phyloP scores from a whole-genome alignment of 2,113 vertebrate genomes.

The Ciconia maguari region DNA sequence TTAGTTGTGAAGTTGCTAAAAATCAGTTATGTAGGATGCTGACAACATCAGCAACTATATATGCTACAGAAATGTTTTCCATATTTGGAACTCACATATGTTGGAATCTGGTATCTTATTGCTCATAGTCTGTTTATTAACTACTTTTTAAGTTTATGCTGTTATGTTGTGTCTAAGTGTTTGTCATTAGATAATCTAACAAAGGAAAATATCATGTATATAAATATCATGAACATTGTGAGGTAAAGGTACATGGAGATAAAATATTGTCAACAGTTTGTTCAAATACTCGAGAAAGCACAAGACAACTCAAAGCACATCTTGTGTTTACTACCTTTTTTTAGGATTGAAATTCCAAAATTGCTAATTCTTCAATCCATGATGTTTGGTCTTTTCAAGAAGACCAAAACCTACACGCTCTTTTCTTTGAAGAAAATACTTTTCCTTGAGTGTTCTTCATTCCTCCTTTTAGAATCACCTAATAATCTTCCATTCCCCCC shows the following conservation, averaged over 20 bases:
- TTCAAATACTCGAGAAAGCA: background rate
- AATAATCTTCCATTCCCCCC: background rate
- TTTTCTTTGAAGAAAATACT: background rate
- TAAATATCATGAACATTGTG: background rate
- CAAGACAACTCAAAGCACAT: background rate
- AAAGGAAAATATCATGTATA: background rate
- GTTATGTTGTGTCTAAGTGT: background rate
- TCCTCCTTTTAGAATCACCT: background rate
- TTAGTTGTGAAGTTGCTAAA: background rate
- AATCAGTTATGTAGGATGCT: background rate
- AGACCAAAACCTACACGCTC: background rate
- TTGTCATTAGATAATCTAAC: background rate
- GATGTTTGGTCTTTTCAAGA: background rate
- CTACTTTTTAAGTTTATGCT: background rate
- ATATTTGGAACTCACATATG: background rate
- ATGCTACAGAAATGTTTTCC: background rate
- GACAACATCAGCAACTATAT: background rate
- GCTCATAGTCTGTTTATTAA: background rate
- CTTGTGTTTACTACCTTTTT: background rate
- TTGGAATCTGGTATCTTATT: background rate
- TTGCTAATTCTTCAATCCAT: background rate
- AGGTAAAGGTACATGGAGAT: background rate
- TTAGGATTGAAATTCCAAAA: background rate
- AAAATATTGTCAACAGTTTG: background rate
- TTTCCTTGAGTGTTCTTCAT: background rate